These are phyloP conservation scores for Felis chaus DNA, from an alignment of 2,113 vertebrate genomes.

Conservation along the genomic window DNA sequence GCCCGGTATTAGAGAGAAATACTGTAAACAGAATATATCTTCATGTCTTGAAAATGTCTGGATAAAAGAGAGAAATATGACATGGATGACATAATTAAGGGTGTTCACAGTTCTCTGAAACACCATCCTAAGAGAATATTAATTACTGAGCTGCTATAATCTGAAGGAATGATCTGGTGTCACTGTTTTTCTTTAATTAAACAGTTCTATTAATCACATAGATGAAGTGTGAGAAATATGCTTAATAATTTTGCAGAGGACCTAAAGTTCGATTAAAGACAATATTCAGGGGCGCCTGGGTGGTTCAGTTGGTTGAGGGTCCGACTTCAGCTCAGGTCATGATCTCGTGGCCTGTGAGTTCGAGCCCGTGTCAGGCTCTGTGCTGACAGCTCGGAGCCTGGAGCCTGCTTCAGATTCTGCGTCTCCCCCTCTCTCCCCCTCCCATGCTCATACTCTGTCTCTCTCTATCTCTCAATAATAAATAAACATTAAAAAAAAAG, in stretches of 20 bases:
- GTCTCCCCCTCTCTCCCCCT: no score
- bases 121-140: background rate
- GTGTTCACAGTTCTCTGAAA: background rate
- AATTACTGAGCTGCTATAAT: background rate
- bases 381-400: no score
- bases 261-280: background rate
- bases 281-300: background rate
- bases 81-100: background rate
- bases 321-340: no score
- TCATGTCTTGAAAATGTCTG: background rate
- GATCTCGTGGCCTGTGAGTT: no score
- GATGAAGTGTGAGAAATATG: background rate
- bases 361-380: no score
- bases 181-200: background rate
- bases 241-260: background rate
- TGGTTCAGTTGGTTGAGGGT: no score
- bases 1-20: background rate
- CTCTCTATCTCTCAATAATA: no score
- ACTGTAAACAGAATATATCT: background rate
- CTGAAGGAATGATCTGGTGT: background rate
- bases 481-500: background rate
- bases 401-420: no score
- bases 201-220: background rate
- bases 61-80: background rate
- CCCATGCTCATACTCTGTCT: no score